Conservation (phyloP, 2,113 vertebrate species). For the Leucoraja erinaceus region DNA sequence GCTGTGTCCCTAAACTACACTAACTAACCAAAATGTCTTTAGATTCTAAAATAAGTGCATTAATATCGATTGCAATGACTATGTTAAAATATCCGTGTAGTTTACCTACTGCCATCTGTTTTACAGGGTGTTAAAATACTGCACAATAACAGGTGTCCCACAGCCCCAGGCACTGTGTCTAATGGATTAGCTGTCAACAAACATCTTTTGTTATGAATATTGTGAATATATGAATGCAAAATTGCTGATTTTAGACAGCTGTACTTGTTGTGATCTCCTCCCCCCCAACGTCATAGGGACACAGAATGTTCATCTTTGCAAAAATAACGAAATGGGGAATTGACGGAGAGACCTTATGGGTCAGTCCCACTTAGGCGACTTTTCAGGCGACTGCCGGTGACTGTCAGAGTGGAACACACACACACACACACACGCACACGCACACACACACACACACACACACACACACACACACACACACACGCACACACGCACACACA, state of each 20-base stretch:
- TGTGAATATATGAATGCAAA: slow-evolving; percentile 38
- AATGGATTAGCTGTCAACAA: slow-evolving; percentile 35
- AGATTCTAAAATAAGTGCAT: background rate
- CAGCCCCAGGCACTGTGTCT: background rate
- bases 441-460: no score
- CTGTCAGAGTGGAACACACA: no score
- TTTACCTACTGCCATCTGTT: background rate
- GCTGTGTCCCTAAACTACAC: no score
- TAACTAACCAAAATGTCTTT: background rate
- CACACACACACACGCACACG: no score
- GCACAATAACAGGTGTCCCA: background rate
- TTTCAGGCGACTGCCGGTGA: no score
- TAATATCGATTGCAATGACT: background rate
- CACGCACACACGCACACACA: no score
- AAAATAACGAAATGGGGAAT: background rate
- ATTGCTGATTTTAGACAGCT: slow-evolving; percentile 18
- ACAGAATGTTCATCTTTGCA: background rate
- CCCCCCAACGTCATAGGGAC: background rate
- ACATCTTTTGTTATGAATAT: slow-evolving; percentile 17
- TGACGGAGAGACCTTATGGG: background rate
- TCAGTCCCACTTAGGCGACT: no score
- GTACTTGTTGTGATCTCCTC: background rate
- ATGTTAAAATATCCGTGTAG: background rate
- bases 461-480: no score
- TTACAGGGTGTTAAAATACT: background rate